Base-by-base conservation (phyloP, 1,140 invertebrate genomes). In the Mya arenaria region DNA sequence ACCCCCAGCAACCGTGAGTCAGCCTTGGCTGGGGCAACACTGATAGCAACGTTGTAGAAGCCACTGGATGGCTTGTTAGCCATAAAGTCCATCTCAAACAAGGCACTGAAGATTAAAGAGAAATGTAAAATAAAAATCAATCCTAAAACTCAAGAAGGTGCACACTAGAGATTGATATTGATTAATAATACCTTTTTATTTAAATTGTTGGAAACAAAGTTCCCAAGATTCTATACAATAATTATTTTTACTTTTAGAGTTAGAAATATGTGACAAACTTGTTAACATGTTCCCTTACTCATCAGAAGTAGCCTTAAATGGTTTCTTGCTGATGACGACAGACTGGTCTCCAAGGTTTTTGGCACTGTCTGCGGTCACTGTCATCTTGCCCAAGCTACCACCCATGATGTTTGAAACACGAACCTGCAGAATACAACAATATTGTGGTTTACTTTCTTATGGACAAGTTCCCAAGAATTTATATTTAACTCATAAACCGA, bases 321-420 rank as follows among this genome's bases (percentile, higher is more conserved):
- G 93, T 86, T 95, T 94, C 85, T 95, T 95, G 52, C 94, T 96
- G 1, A 97, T 92, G 0, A 98, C 95, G 63, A 96, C 95, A 30
- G 95, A 95, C 87, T 96, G 95, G 89, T 97, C 96, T 25, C 94
- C 94, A 0, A 96, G 89, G 85, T 96, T 94, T 0, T 95, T 96
- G 1, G 95, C 96, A 34, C 95, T 96, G 85, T 97, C 96, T 13
- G 96, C 96, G 52, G 95, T 93, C 0, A 97, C 95, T 55, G 95
- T 95, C 37, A 96, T 91, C 13, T 94, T 94, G 0, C 95, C 93
- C 8, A 98, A 89, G 5, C 96, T 93, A 72, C 95, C 94, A 1
- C 97, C 98, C n/a, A 98, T 92, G 44, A 99, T 93, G 93, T 99
- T 96, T 4, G 96, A 96, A 37, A 98, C 95, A 60, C 95, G 95